A percentile compares a stretch with the other conserved stretches of the same genome.
phyloP scores from a whole-genome alignment of 2,113 vertebrate species.

The Felis chaus region DNA sequence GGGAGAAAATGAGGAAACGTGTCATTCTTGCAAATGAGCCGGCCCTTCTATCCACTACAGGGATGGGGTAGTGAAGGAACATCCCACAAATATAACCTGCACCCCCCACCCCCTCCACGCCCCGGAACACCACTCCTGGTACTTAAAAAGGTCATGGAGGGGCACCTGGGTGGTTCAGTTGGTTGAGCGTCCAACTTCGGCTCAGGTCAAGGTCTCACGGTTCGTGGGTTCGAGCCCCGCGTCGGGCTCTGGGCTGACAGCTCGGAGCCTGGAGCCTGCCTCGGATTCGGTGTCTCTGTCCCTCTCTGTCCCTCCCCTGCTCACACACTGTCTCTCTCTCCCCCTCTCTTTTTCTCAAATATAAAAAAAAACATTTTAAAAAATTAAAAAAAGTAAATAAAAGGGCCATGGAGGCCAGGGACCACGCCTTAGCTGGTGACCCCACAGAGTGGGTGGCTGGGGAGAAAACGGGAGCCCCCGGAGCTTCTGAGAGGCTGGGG shows the following conservation, averaged over 20 bases:
- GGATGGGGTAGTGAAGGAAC: not conserved
- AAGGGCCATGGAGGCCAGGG: not conserved
- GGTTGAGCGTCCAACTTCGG: not conserved
- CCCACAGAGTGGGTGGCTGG: not conserved
- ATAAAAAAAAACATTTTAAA: too few species aligned
- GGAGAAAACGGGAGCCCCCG: too few species aligned
- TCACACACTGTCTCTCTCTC: not conserved
- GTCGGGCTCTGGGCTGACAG: not conserved
- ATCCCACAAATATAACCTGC: not conserved
- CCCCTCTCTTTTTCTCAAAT: too few species aligned
- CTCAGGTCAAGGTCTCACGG: too few species aligned
- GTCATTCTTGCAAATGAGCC: not conserved
- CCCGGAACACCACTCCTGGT: not conserved
- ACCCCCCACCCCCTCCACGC: too few species aligned
- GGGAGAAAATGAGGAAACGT: not conserved
- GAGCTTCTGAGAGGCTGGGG: not conserved
- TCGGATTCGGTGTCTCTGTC: not conserved
- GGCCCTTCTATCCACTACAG: not conserved
- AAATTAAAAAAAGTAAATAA: too few species aligned
- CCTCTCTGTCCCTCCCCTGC: not conserved
- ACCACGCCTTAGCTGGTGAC: not conserved
- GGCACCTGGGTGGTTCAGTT: not conserved
- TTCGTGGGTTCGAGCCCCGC: not conserved
- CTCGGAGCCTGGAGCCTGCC: too few species aligned
- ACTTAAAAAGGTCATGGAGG: not conserved